These are phyloP conservation scores for Danio jaintianensis DNA, from an alignment of 2,797 vertebrate genomes.

Conservation along the genomic window DNA sequence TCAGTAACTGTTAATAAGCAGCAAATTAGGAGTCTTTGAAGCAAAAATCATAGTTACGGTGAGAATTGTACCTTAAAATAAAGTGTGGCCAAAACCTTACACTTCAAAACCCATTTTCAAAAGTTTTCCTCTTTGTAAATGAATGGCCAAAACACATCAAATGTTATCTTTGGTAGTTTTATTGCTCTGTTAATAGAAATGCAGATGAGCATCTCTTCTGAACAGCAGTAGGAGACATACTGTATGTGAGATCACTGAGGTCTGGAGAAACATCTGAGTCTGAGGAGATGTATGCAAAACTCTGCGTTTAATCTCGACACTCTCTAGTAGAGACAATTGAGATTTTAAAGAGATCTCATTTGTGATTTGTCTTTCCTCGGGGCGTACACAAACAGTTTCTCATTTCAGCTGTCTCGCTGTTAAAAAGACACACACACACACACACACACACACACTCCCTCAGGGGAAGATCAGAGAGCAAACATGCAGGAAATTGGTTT, in stretches of 20 bases:
- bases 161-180: too few relatives aligned
- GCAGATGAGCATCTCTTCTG: not conserved
- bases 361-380: slow-evolving; percentile 1
- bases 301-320: not conserved
- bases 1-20: too few relatives aligned
- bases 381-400: slow-evolving; percentile 9
- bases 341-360: slow-evolving; percentile 9
- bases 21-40: too few relatives aligned
- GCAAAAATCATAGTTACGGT: too few relatives aligned
- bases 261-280: not conserved
- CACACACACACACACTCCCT: not conserved
- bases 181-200: too few relatives aligned
- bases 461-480: slow-evolving; percentile 43
- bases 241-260: not conserved
- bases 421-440: slow-evolving; percentile 16
- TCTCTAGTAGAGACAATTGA: not conserved
- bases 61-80: too few relatives aligned
- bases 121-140: too few relatives aligned
- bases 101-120: too few relatives aligned
- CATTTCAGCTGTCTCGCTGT: slow-evolving; percentile 21
- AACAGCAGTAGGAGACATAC: not conserved
- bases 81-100: too few relatives aligned
- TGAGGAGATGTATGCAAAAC: not conserved
- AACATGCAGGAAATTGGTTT: slow-evolving; percentile 56
- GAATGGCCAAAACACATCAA: too few relatives aligned